These are phyloP conservation scores for Phocoena sinus DNA, from an alignment of 2,113 vertebrate genomes.

Conservation along the genomic window DNA sequence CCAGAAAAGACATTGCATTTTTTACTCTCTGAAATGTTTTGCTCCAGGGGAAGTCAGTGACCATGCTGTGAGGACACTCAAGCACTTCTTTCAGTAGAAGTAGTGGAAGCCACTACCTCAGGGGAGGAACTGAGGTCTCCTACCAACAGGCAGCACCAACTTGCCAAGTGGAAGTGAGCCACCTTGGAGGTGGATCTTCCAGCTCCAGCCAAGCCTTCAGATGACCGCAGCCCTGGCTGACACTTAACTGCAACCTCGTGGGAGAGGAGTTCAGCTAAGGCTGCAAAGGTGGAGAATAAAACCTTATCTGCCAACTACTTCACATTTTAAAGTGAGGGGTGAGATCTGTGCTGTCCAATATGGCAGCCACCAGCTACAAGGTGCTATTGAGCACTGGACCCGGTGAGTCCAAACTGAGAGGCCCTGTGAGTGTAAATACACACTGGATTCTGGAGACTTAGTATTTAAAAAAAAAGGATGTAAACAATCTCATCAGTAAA, in stretches of 20 bases:
- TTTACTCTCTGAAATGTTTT: not conserved
- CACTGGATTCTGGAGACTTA: not conserved
- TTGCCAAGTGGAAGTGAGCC: not conserved
- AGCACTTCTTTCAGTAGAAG: not conserved
- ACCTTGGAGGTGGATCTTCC: not conserved
- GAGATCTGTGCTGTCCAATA: not conserved
- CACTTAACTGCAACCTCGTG: not conserved
- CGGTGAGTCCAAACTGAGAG: not conserved
- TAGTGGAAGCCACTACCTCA: not conserved
- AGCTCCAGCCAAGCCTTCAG: not conserved
- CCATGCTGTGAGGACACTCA: not conserved
- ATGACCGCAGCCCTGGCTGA: not conserved
- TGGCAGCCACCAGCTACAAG: not conserved
- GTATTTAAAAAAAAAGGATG: not conserved
- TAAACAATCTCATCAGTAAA: not conserved
- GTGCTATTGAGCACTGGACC: no score
- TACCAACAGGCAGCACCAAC: no score
- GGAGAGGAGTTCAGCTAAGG: not conserved
- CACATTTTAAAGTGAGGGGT: not conserved
- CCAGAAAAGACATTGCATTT: no score
- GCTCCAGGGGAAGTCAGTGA: not conserved
- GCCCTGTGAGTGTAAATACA: not conserved
- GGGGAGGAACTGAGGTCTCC: not conserved
- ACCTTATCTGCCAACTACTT: not conserved
- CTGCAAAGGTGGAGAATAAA: not conserved